Percentiles rank a stretch among this genome's conserved stretches.
phyloP scores from a whole-genome alignment of 2,888 invertebrate species.

The Mesorhabditis belari region DNA sequence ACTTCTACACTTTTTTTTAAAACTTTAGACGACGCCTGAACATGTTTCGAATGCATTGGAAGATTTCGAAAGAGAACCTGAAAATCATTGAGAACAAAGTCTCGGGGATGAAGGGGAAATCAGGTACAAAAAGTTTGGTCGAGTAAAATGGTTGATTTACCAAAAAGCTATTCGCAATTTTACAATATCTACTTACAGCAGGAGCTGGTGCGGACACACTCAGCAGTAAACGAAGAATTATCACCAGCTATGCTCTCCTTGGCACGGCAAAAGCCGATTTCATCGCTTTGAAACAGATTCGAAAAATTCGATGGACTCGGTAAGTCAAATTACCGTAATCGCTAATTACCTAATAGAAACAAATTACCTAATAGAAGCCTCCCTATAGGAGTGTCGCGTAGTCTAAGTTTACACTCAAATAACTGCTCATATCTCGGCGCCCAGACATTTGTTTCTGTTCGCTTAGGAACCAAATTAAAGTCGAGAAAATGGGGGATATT shows the following conservation, averaged over 20 bases:
- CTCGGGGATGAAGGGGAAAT: background rate
- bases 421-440: too few species aligned
- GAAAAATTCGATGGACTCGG: constrained; percentile 36
- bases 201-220: constrained; percentile 11
- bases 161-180: background rate
- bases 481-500: too few species aligned
- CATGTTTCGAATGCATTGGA: constrained; percentile 44
- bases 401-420: too few species aligned
- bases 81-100: constrained; percentile 45
- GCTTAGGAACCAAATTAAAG: too few species aligned
- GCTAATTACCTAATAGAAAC: too few species aligned
- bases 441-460: too few species aligned
- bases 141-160: background rate
- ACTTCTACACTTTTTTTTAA: too few species aligned
- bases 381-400: too few species aligned
- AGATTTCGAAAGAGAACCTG: constrained; percentile 25
- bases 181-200: too few species aligned
- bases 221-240: constrained; percentile 17
- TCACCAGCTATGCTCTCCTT: constrained; percentile 38
- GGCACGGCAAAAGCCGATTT: constrained; percentile 44
- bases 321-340: too few species aligned
- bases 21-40: constrained; percentile 18
- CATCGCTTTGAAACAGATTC: constrained; percentile 28
- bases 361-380: too few species aligned
- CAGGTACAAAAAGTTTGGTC: constrained; percentile 4